Evolutionary conservation across 2,888 invertebrate genomes (phyloP).

Genomic region (Conomelus anceps): DNA sequence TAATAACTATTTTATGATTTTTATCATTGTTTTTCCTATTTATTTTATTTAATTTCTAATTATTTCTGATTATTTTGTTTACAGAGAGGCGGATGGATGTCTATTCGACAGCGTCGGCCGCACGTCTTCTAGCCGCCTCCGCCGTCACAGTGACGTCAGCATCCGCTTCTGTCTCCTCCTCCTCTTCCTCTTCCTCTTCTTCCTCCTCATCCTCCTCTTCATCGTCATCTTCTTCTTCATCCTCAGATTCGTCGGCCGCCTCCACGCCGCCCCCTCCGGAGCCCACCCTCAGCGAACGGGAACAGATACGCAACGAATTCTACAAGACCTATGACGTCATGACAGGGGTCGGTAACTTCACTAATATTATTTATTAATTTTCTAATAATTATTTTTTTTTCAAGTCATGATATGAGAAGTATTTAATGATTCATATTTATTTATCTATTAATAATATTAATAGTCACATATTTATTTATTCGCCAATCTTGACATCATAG

Average conservation of each 20-base stretch:
- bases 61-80: neutral
- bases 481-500: too few species aligned
- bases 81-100: neutral
- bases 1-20: neutral
- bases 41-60: too few species aligned
- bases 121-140: neutral
- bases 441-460: too few species aligned
- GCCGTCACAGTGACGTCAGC: neutral
- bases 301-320: constrained; percentile 69
- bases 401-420: too few species aligned
- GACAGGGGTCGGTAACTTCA: constrained; percentile 57
- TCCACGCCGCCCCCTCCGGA: constrained; percentile 23
- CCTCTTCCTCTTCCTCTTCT: neutral
- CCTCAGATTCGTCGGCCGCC: constrained; percentile 25
- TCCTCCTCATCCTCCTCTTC: neutral
- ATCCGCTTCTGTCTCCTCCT: neutral
- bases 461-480: neutral
- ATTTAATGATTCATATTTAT: too few species aligned
- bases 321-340: constrained; percentile 88
- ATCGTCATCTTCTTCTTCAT: neutral
- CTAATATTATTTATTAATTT: too few species aligned
- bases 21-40: neutral
- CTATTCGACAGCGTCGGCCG: neutral
- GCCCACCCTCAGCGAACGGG: constrained; percentile 50
- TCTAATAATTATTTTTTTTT: too few species aligned